Conservation (phyloP, 2,797 vertebrate genomes). For the Acipenser transmontanus region DNA sequence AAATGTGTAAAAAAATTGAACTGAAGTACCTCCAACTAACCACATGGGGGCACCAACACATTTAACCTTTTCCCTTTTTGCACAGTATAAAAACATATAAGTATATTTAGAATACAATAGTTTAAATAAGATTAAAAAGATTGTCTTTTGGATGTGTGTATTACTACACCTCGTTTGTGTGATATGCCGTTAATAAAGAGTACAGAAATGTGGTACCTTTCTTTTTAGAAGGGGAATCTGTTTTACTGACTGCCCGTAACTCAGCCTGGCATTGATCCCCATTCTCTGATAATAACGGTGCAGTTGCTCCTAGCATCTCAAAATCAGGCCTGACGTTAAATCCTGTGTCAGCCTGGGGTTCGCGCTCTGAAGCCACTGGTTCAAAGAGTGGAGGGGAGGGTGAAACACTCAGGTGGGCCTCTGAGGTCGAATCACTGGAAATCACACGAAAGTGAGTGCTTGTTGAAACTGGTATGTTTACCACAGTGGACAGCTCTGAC, state of each 20-base stretch:
- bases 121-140: too few relatives aligned
- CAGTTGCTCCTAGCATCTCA: constrained; percentile 37
- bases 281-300: constrained; percentile 28
- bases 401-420: constrained; percentile 38
- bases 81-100: too few relatives aligned
- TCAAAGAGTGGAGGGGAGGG: constrained; percentile 29
- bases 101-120: too few relatives aligned
- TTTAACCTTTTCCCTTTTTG: too few relatives aligned
- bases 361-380: constrained; percentile 29
- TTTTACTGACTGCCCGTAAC: constrained; percentile 51
- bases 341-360: constrained; percentile 21
- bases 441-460: constrained; percentile 78
- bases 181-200: too few relatives aligned
- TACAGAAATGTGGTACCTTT: constrained; percentile 62
- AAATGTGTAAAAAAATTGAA: too few relatives aligned
- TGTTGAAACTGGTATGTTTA: constrained; percentile 63
- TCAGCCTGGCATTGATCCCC: constrained; percentile 55
- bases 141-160: too few relatives aligned
- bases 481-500: constrained; percentile 47
- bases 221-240: constrained; percentile 76
- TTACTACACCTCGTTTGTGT: too few relatives aligned
- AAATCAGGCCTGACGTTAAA: constrained; percentile 37
- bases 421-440: constrained; percentile 34
- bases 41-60: too few relatives aligned
- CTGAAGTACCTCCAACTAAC: too few relatives aligned